phyloP scores from a whole-genome alignment of 2,797 vertebrate genomes.

The Tarsius wallacei region DNA sequence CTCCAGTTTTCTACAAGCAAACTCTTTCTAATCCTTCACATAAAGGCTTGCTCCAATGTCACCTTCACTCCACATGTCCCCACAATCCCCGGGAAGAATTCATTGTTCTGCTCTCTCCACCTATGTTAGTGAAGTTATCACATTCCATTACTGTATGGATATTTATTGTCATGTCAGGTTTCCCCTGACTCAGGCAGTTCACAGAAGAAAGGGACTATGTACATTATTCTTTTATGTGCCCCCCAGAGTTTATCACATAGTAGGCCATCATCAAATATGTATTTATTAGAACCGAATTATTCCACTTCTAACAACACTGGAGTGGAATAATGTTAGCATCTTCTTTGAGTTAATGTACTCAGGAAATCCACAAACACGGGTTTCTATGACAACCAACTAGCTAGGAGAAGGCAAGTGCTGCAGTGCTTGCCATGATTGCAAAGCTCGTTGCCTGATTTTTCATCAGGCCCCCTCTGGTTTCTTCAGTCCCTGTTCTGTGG shows the following conservation, averaged over 20 bases:
- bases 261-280: constrained; percentile 40
- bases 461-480: constrained; percentile 63
- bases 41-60: constrained; percentile 22
- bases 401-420: constrained; percentile 68
- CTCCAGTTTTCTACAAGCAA: background rate
- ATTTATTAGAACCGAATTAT: constrained; percentile 44
- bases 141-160: background rate
- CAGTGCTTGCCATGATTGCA: constrained; percentile 52
- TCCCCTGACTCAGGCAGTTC: background rate
- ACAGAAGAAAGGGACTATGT: background rate
- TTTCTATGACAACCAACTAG: constrained; percentile 85
- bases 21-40: constrained; percentile 24
- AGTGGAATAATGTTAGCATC: constrained; percentile 69
- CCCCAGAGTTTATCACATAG: constrained; percentile 23
- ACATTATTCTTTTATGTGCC: background rate
- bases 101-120: background rate
- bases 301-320: background rate
- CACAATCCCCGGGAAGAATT: background rate
- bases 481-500: constrained; percentile 45
- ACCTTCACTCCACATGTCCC: background rate
- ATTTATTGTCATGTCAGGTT: background rate
- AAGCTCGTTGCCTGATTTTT: constrained; percentile 72
- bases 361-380: constrained; percentile 59
- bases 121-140: background rate
- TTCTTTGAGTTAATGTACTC: constrained; percentile 71